phyloP scores from a whole-genome alignment of 2,797 vertebrate species.

The Naso thynnoides region DNA sequence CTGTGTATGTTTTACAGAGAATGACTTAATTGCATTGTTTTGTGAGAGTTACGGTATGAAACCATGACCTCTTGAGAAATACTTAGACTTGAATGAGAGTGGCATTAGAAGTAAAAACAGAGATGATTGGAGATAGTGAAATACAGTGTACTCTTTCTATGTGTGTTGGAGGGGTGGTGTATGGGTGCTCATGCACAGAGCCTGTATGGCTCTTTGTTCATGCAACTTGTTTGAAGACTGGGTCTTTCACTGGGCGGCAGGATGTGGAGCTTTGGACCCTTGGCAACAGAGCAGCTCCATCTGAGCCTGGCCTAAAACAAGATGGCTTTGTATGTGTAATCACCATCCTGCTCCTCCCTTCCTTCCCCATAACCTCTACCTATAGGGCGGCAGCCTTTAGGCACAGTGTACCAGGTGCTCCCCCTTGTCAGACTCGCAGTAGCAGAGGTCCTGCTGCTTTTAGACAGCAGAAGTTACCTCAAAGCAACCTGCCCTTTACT shows the following conservation, averaged over 20 bases:
- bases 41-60: conserved; percentile 48
- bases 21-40: conserved; percentile 66
- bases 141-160: conserved; percentile 45
- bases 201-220: conserved; percentile 82
- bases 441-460: conserved; percentile 21
- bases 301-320: conserved; percentile 81
- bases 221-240: conserved; percentile 73
- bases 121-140: conserved; percentile 59
- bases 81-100: conserved; percentile 31
- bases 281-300: conserved; percentile 83
- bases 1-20: conserved; percentile 54
- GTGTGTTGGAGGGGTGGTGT: conserved; percentile 27
- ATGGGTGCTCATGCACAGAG: conserved; percentile 28
- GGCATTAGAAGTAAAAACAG: conserved; percentile 33
- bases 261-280: conserved; percentile 79
- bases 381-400: conserved; percentile 50
- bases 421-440: conserved; percentile 42
- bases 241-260: conserved; percentile 72
- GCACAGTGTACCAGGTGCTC: conserved; percentile 66
- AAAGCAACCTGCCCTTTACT: conserved; percentile 65
- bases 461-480: conserved; percentile 50
- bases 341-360: conserved; percentile 74
- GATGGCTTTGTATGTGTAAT: conserved; percentile 84
- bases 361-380: conserved; percentile 64
- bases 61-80: conserved; percentile 51